Base-by-base conservation (phyloP, 2,888 invertebrate species). In the Agrilus biguttatus region DNA sequence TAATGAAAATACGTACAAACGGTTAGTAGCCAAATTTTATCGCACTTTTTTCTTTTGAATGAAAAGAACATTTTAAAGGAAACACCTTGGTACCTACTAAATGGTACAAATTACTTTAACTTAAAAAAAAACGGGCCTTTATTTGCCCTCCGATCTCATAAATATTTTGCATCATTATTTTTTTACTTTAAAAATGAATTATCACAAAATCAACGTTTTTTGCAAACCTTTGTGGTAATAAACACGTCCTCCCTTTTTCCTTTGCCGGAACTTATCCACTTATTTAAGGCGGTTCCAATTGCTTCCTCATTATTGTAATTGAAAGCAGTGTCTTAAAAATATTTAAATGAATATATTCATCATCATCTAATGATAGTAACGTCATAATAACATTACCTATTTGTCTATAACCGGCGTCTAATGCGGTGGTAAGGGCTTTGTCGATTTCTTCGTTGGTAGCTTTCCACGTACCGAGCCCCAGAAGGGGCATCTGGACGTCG, bases 241-340 rank as follows among this genome's bases (percentile, higher is more conserved):
- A 86, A 87, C 45, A 87, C 65, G 39, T 86, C 82, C 53, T 79
- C 74, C 45, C 87, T 67, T 46, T 68, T 73, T 10, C 80, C 74
- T 54, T 73, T 73, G 34, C 78, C 80, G 37, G 72, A 68, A 19
- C 67, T 59, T 32, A 84, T 68, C 78, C 81, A 81, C 55, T 73
- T 72, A 51, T 75, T 73, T 39, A 87, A 61, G 28, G 76, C 79
- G 43, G 68, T 70, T 5, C 86, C 86, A 49, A 87, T 80, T 2
- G 77, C 73, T 49, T 78, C 79, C 63, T 87, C 86, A 53, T 84
- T 87, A 49, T 78, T 77, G 56, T 87, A 87, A 65, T 80, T 80
- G 57, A 79, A 80, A 23, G 86, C 86, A 10, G 86, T 86, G 59
- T 87, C 86, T 50, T 81, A 17, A 52, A 48, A 42, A 40, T 36